phyloP scores from a whole-genome alignment of 2,113 vertebrate genomes.

The Limanda limanda region DNA sequence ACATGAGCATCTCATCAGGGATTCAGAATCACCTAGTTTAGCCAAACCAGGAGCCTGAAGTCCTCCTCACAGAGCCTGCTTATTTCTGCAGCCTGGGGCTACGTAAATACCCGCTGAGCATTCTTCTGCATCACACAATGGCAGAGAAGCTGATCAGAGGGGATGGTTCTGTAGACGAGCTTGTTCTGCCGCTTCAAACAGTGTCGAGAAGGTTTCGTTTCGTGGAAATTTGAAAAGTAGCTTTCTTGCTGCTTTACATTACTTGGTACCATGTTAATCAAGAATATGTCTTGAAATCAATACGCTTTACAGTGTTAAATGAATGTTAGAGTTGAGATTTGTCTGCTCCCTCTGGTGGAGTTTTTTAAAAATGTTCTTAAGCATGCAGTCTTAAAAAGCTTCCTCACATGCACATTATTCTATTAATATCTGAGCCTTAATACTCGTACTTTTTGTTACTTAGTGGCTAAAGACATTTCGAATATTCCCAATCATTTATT shows the following conservation, averaged over 20 bases:
- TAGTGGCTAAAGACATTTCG: slow-evolving; percentile 8
- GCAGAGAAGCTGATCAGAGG: slow-evolving; percentile 62
- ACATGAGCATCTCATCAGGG: not conserved
- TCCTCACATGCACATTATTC: slow-evolving; percentile 1
- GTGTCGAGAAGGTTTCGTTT: not conserved
- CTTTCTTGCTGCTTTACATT: not conserved
- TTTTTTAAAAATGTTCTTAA: slow-evolving; percentile 34
- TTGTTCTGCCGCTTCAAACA: slow-evolving; percentile 29
- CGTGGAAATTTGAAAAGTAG: slow-evolving; percentile 17
- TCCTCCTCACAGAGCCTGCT: slow-evolving; percentile 1
- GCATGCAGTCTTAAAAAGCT: slow-evolving; percentile 31
- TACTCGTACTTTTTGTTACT: slow-evolving; percentile 3
- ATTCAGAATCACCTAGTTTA: slow-evolving; percentile 4
- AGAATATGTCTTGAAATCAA: not conserved
- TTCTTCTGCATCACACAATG: slow-evolving; percentile 58
- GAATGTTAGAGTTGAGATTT: slow-evolving; percentile 12
- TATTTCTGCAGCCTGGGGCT: slow-evolving; percentile 65
- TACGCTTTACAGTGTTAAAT: slow-evolving; percentile 1
- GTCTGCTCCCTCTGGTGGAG: slow-evolving; percentile 13
- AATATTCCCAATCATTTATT: slow-evolving; percentile 40
- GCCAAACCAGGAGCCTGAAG: slow-evolving; percentile 19
- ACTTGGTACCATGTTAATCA: slow-evolving; percentile 25
- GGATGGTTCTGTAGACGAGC: slow-evolving; percentile 51
- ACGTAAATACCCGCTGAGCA: slow-evolving; percentile 69
- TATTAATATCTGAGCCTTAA: slow-evolving; percentile 9